Percentiles rank a stretch among this genome's conserved stretches.
phyloP scores from a whole-genome alignment of 2,797 vertebrate species.

The Novumbra hubbsi region DNA sequence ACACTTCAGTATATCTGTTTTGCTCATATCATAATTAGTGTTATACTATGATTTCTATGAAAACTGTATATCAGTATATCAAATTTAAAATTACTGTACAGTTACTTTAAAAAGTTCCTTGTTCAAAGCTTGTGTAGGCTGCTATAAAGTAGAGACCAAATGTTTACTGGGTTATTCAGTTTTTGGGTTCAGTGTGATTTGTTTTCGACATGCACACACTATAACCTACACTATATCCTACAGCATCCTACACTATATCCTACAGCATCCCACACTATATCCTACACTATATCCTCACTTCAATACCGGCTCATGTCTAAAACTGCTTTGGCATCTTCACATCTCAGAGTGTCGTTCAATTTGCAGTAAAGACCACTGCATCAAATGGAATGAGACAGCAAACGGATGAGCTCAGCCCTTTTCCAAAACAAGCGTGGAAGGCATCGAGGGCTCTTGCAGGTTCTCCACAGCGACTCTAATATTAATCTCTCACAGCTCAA shows the following conservation, averaged over 20 bases:
- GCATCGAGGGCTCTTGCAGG: background rate
- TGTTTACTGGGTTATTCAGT: background rate
- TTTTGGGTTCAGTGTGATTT: background rate
- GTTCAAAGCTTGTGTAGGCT: background rate
- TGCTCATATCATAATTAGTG: too few relatives aligned
- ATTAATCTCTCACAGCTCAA: background rate
- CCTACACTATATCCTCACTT: background rate
- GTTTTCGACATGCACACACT: background rate
- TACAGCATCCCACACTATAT: too few relatives aligned
- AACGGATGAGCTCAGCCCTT: background rate
- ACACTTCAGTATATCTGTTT: too few relatives aligned
- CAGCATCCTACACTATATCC: background rate
- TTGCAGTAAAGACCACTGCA: background rate
- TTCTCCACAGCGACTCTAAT: background rate
- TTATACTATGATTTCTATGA: too few relatives aligned
- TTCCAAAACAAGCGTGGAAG: background rate
- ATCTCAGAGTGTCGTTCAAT: background rate
- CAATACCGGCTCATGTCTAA: background rate
- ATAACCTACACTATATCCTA: too few relatives aligned
- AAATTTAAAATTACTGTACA: too few relatives aligned
- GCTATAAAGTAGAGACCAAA: background rate
- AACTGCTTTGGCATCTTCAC: background rate
- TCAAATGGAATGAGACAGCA: background rate
- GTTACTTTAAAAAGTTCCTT: background rate
- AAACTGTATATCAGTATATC: too few relatives aligned